Conservation (phyloP, 2,113 vertebrate species). For the Amazona vittata region DNA sequence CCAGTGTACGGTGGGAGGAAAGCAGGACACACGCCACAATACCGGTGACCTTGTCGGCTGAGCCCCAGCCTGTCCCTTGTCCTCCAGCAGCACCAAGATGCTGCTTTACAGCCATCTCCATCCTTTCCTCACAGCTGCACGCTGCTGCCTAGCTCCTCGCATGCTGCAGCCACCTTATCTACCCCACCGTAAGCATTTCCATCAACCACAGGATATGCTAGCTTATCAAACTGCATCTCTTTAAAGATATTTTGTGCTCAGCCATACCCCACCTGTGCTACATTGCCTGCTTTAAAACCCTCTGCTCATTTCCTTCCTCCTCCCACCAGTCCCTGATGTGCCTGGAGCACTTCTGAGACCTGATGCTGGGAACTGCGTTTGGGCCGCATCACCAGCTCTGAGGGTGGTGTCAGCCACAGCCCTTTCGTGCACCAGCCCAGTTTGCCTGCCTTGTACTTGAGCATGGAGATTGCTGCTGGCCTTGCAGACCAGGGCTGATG, state of each 20-base stretch:
- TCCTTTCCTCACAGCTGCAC: neutral
- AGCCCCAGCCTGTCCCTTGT: neutral
- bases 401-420: fast-evolving
- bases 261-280: neutral
- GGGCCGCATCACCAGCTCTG: neutral
- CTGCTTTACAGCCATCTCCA: neutral
- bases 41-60: neutral
- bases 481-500: neutral
- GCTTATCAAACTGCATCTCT: neutral
- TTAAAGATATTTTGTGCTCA: neutral
- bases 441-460: neutral
- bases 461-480: neutral
- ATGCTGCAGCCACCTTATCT: neutral
- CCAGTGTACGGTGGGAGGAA: too few relatives aligned
- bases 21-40: neutral
- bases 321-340: neutral
- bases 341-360: neutral
- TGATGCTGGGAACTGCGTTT: neutral
- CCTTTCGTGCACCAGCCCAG: fast-evolving
- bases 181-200: neutral
- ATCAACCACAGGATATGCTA: neutral
- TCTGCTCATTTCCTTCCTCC: neutral
- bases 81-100: neutral
- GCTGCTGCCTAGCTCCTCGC: neutral
- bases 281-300: neutral